Base-by-base conservation (phyloP, 2,888 invertebrate species). In the Rhamnusium bicolor region DNA sequence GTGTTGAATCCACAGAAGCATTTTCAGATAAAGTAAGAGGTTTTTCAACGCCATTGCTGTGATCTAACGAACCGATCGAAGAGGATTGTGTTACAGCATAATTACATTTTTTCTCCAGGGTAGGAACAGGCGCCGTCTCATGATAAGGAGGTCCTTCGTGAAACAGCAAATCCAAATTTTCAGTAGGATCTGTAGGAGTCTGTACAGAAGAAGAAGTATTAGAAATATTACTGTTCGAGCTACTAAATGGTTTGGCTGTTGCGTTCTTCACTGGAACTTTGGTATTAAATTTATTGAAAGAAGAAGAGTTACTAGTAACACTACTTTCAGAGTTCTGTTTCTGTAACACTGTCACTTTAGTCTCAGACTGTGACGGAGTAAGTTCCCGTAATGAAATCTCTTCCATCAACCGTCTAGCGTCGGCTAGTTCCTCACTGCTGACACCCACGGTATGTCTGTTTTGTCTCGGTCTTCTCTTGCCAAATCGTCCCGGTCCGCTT, bases 381-480 rank as follows among this genome's bases (percentile, higher is more conserved):
- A 80, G 58, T 47, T 89, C 89, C 70, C 89, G 86, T 58, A 90
- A 84, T 4, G 90, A 86, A 85, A 90, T 90, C 81, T 93, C 92
- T 86, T 95, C 94, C 79, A 95, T 92, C 83, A 94, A 91, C 71
- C 93, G 91, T 56, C 96, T 90, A 0, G 96, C 96, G 81, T 93
- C 92, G 1, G 93, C 94, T 24, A 96, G 87, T 83, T 96, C 96
- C 85, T 95, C 95, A 54, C 92, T 91, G 47, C 94, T 95, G 16
- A 96, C 96, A 58, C 95, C 95, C 19, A 96, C 94, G 0, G 96
- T 96, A 86, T 96, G 95, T 0, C 96, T 89, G 58, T 91, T 91
- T 74, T 92, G 91, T 29, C 94, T 91, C 76, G 91, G 90, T 69
- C 92, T 90, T 8, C 91, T 87, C 74, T 92, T 91, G 54, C 71